Percentiles rank a stretch among this genome's conserved stretches.
Evolutionary conservation across 1,140 invertebrate species (phyloP).

Genomic region (Brachionus sp.): DNA sequence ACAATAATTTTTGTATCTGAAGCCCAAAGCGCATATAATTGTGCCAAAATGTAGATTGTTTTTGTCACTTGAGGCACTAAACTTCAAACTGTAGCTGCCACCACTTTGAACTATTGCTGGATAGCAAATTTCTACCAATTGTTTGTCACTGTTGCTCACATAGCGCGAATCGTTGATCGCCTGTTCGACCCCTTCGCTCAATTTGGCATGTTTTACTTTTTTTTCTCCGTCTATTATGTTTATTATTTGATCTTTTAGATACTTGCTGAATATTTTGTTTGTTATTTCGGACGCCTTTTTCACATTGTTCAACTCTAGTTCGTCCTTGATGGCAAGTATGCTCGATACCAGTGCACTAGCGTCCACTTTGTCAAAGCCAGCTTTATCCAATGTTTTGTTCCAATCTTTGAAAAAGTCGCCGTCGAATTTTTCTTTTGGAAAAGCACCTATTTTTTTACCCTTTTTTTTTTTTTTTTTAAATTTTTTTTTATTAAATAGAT

Average conservation of each 20-base stretch:
- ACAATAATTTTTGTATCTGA: conserved; percentile 93
- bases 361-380: conserved; percentile 62
- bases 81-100: conserved; percentile 92
- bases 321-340: conserved; percentile 90
- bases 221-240: conserved; percentile 93
- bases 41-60: conserved; percentile 90
- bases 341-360: conserved; percentile 77
- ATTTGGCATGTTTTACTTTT: conserved; percentile 82
- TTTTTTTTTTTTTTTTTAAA: not conserved
- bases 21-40: conserved; percentile 89
- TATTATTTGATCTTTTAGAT: conserved; percentile 94
- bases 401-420: conserved; percentile 45
- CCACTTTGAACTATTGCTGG: conserved; percentile 97
- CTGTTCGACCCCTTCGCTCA: conserved; percentile 87
- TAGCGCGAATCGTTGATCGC: conserved; percentile 81
- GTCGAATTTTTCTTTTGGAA: conserved; percentile 42
- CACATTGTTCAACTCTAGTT: conserved; percentile 81
- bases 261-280: conserved; percentile 90
- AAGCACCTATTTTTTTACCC: conserved; percentile 29
- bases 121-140: conserved; percentile 91
- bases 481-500: not conserved
- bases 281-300: conserved; percentile 89
- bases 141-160: conserved; percentile 76
- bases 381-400: conserved; percentile 29
- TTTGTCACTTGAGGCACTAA: conserved; percentile 87